Evolutionary conservation across 2,113 vertebrate species (phyloP).

Genomic region (Pipa parva): DNA sequence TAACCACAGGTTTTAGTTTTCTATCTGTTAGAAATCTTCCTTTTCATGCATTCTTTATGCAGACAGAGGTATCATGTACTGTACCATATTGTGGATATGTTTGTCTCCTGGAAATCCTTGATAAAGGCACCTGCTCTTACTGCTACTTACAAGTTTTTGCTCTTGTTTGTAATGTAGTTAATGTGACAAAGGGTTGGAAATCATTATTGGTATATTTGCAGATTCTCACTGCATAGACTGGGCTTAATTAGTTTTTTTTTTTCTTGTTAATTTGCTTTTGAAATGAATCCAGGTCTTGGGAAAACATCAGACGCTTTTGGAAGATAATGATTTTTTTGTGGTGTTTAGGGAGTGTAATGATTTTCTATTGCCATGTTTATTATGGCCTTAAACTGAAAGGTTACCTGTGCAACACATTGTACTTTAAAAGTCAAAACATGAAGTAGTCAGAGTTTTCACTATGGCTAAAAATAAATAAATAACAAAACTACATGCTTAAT

Average conservation of each 20-base stretch:
- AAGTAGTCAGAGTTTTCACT: too few relatives aligned
- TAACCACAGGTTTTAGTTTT: constrained; percentile 36
- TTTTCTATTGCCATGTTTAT: background rate
- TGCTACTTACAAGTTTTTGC: background rate
- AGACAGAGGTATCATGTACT: constrained; percentile 30
- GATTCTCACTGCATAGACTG: background rate
- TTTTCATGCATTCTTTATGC: constrained; percentile 34
- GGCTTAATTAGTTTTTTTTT: constrained; percentile 20
- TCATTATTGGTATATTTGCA: constrained; percentile 7
- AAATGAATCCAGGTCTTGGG: constrained; percentile 15
- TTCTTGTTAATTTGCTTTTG: constrained; percentile 8
- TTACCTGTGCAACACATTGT: background rate
- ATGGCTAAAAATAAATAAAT: too few relatives aligned
- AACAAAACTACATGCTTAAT: too few relatives aligned
- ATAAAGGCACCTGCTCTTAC: background rate
- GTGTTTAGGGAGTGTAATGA: background rate
- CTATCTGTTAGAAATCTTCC: constrained; percentile 29
- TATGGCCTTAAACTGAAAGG: background rate
- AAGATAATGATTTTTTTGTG: constrained; percentile 19
- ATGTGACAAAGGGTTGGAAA: constrained; percentile 11
- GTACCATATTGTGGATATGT: constrained; percentile 11
- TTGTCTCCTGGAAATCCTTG: constrained; percentile 12
- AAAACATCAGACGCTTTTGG: background rate
- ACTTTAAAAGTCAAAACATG: too few relatives aligned
- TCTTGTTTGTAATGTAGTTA: constrained; percentile 6